These are phyloP conservation scores for Campoplex nolae DNA, from an alignment of 2,888 invertebrate species.

Conservation along the genomic window DNA sequence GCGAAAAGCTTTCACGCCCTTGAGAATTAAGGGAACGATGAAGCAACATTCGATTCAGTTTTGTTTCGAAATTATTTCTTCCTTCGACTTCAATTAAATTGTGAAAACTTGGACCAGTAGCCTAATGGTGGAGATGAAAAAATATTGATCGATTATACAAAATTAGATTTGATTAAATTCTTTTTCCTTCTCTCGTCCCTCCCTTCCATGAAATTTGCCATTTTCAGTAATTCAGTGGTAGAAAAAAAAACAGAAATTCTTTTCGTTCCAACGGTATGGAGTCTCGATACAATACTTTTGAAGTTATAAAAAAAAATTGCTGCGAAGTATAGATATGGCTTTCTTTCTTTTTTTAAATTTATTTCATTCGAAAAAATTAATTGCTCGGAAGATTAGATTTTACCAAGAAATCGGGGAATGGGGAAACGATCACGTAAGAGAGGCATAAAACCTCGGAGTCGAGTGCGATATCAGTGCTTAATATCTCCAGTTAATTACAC, in stretches of 20 bases:
- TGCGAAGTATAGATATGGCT: neutral
- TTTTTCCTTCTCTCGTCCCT: too few species aligned
- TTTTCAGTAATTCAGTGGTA: neutral
- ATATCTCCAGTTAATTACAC: constrained; percentile 61
- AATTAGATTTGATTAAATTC: too few species aligned
- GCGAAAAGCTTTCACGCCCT: too few species aligned
- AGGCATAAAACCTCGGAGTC: constrained; percentile 36
- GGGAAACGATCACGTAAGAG: constrained; percentile 46
- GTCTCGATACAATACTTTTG: neutral
- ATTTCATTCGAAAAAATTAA: neutral
- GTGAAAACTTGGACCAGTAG: too few species aligned
- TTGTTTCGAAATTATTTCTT: too few species aligned
- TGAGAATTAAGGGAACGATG: too few species aligned
- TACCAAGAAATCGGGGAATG: constrained; percentile 25
- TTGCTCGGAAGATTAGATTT: constrained; percentile 21
- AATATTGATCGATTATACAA: too few species aligned
- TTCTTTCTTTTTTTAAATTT: neutral
- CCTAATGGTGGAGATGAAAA: too few species aligned
- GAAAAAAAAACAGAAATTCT: neutral
- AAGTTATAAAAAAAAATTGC: neutral
- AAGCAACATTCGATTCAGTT: too few species aligned
- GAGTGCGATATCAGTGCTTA: constrained; percentile 46
- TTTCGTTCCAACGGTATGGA: neutral
- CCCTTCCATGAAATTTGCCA: neutral
- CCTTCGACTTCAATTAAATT: too few species aligned